These are phyloP conservation scores for Apodemus agrarius DNA, from an alignment of 2,797 vertebrate genomes.

Conservation along the genomic window DNA sequence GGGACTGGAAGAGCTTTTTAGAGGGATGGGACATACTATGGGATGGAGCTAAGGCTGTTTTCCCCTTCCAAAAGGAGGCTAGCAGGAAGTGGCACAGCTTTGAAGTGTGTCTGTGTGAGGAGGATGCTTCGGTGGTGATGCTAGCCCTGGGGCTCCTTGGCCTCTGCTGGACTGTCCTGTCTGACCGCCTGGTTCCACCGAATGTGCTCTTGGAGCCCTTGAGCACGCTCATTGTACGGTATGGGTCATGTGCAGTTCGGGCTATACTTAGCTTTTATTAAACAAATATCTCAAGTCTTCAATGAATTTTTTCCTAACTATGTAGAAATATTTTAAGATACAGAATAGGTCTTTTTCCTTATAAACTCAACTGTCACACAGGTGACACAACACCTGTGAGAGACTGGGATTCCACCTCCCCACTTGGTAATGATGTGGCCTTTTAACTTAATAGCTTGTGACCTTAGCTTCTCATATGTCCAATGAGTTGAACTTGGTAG, in stretches of 20 bases:
- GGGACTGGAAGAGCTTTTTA: not conserved
- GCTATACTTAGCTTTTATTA: conserved; percentile 9
- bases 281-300: not conserved
- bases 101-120: not conserved
- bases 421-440: not conserved
- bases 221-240: not conserved
- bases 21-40: not conserved
- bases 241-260: not conserved
- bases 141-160: not conserved
- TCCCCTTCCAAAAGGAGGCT: not conserved
- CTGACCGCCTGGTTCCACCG: not conserved
- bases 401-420: not conserved
- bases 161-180: rapidly evolving
- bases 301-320: not conserved
- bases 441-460: conserved; percentile 7
- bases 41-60: not conserved
- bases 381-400: not conserved
- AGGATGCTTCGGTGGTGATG: not conserved
- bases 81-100: not conserved
- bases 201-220: not conserved
- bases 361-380: not conserved
- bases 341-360: not conserved
- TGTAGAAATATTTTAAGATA: not conserved
- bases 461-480: conserved; percentile 15
- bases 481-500: not conserved